Evolutionary conservation across 2,113 vertebrate genomes (phyloP).

Genomic region (Astur gentilis): DNA sequence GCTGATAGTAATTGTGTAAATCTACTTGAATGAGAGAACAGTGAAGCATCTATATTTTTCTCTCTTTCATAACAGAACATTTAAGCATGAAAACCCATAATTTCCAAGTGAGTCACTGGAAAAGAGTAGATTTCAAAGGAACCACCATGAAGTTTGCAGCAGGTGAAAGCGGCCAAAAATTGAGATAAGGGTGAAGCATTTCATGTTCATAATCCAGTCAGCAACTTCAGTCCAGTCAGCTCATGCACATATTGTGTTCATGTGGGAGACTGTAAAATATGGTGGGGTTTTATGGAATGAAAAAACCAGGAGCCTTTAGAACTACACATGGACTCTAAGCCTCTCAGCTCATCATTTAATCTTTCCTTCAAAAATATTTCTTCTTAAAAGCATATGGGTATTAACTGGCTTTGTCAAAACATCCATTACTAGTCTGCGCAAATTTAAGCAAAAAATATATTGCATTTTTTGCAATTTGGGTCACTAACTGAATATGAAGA

Average conservation of each 20-base stretch:
- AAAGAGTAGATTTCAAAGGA: conserved; percentile 28
- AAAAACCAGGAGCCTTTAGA: background rate
- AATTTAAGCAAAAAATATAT: background rate
- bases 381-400: background rate
- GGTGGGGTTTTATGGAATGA: background rate
- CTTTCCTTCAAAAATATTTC: background rate
- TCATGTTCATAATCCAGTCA: background rate
- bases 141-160: background rate
- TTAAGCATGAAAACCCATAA: background rate
- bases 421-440: background rate
- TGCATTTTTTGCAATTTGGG: background rate
- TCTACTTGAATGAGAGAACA: background rate
- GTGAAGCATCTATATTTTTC: background rate
- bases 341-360: background rate
- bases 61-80: background rate
- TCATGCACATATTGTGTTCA: background rate
- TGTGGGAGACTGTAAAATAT: background rate
- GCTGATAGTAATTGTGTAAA: background rate
- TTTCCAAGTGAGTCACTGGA: conserved; percentile 38
- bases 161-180: conserved; percentile 7
- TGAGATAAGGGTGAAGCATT: background rate
- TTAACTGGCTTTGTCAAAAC: background rate
- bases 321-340: background rate
- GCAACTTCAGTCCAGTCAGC: background rate
- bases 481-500: background rate